These are phyloP conservation scores for Drosophila birchii DNA, from an alignment of 2,888 invertebrate species.

Conservation along the genomic window DNA sequence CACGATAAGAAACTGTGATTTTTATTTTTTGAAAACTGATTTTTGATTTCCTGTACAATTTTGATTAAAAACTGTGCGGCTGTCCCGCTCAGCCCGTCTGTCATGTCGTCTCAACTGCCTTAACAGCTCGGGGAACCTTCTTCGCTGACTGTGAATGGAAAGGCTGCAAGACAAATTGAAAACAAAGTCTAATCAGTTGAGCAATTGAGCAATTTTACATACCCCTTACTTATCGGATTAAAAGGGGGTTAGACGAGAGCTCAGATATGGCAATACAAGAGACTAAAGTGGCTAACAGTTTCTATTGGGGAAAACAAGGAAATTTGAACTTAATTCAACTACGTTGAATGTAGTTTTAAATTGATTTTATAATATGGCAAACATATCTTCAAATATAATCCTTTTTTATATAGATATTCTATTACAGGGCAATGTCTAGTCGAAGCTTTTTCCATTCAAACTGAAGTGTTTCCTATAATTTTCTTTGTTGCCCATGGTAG, in stretches of 20 bases:
- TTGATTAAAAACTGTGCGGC: constrained; percentile 75
- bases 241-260: constrained; percentile 9
- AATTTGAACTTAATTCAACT: not conserved
- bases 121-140: constrained; percentile 38
- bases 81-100: constrained; percentile 42
- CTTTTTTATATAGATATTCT: not conserved
- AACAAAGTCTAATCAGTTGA: constrained; percentile 79
- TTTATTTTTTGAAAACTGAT: constrained; percentile 79
- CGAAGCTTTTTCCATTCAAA: not conserved
- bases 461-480: constrained; percentile 22
- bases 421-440: constrained; percentile 13
- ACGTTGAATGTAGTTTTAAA: not conserved
- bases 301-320: not conserved
- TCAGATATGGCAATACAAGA: not conserved
- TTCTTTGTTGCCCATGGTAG: constrained; percentile 43
- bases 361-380: not conserved
- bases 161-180: constrained; percentile 70
- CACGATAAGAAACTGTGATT: constrained; percentile 80
- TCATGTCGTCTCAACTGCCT: constrained; percentile 33
- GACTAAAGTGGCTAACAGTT: not conserved
- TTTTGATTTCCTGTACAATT: constrained; percentile 82
- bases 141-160: constrained; percentile 37
- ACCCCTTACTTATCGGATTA: constrained; percentile 44
- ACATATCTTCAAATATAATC: not conserved
- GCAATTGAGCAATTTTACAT: constrained; percentile 75